phyloP scores from a whole-genome alignment of 2,888 invertebrate species.

The Hydrotaea diabolus region DNA sequence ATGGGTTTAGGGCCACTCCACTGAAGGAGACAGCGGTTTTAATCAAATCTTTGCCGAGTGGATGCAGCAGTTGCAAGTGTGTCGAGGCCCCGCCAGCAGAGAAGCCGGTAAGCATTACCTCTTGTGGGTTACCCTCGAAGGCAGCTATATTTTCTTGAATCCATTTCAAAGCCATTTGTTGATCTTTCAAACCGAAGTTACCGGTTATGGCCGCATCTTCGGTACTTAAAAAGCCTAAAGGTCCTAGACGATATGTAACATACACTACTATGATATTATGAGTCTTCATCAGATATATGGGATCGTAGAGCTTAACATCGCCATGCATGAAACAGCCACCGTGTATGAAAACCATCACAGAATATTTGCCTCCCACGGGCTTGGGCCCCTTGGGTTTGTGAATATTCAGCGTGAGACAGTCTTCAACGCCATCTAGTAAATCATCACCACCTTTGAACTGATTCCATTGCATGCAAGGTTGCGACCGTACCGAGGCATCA shows the following conservation, averaged over 20 bases:
- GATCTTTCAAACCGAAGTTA: constrained; percentile 89
- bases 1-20: constrained; percentile 85
- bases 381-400: constrained; percentile 81
- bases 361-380: constrained; percentile 71
- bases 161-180: constrained; percentile 87
- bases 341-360: constrained; percentile 85
- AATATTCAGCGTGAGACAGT: constrained; percentile 86
- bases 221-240: constrained; percentile 88
- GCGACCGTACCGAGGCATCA: constrained; percentile 83
- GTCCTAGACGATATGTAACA: constrained; percentile 87
- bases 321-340: constrained; percentile 88
- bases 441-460: constrained; percentile 73
- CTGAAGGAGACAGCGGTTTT: constrained; percentile 83
- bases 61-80: constrained; percentile 87
- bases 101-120: constrained; percentile 86
- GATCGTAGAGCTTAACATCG: constrained; percentile 80
- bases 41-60: constrained; percentile 72
- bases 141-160: constrained; percentile 85
- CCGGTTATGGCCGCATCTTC: constrained; percentile 86
- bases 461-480: constrained; percentile 85
- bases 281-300: constrained; percentile 83
- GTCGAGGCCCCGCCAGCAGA: constrained; percentile 90
- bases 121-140: constrained; percentile 88
- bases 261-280: constrained; percentile 85
- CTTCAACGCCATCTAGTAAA: constrained; percentile 83